Evolutionary conservation across 2,113 vertebrate genomes (phyloP), one percentile per base, ranked within the genome.

Genomic region (Myanophis thanlyinensis): DNA sequence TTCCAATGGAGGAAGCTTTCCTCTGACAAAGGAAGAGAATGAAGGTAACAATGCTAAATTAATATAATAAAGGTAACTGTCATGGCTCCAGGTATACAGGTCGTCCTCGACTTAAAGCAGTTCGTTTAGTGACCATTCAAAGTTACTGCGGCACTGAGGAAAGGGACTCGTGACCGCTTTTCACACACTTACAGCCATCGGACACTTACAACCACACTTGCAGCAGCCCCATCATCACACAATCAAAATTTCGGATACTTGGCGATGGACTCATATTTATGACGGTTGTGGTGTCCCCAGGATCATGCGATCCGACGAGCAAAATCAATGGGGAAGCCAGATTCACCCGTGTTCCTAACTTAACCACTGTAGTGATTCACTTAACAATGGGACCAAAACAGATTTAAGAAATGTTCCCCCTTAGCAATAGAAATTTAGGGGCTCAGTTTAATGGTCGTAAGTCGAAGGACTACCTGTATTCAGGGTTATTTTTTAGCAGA

Each of bases 21-120:
- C 90, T 87, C 90, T 91, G 85, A 91, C 90, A 91, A 85, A 91
- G 90, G 90, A 91, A 91, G 90, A 91, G 90, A 91, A 91, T 91
- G 59, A 91, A 91, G 90, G 90, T 91, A 91, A 91, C 51, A 91
- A 91, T 30, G 49, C 89, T 52, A 90, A 90, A 87, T 91, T 48
- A 91, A 91, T 62, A 22, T 87, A 40, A 91, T 87, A 62, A 87
- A 59, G 53, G 46, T 87, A 87, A 91, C 89, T 90, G 73, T 80
- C 90, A 87, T 87, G 46, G 86, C 85, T 87, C 85, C 86, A 47
- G 22, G 47, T 62, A 3, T 67, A 35, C 30, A 35, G 62, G 27
- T 35, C n/a, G 30, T 67, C 30, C n/a, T 67, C 5, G 62, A 67
- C 30, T 67, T 67, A 35, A 12, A 18, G 6, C 12, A 35, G 12